Conservation (phyloP, 2,888 invertebrate species). For the Epistrophe eligans region DNA sequence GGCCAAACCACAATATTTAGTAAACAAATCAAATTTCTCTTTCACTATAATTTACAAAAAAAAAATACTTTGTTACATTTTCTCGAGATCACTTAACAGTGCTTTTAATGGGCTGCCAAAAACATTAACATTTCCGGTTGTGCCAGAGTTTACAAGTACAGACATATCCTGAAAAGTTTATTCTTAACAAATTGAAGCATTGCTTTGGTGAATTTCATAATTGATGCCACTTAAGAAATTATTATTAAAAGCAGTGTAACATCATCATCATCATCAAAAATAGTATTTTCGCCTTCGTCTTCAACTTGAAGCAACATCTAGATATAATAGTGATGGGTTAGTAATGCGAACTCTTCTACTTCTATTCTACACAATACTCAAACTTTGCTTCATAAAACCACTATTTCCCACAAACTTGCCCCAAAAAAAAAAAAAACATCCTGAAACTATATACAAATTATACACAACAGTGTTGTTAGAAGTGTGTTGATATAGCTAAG, state of each 20-base stretch:
- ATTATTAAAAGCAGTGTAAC: conserved; percentile 71
- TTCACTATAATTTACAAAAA: background rate
- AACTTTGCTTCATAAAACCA: conserved; percentile 55
- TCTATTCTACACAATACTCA: conserved; percentile 48
- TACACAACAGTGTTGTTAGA: conserved; percentile 33
- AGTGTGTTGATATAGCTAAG: conserved; percentile 7
- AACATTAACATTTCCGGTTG: conserved; percentile 48
- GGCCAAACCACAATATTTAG: background rate
- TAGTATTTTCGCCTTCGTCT: conserved; percentile 9
- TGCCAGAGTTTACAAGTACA: background rate
- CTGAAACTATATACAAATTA: conserved; percentile 32
- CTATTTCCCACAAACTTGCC: conserved; percentile 60
- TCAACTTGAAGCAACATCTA: background rate
- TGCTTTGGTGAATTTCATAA: conserved; percentile 59
- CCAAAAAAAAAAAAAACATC: conserved; percentile 37
- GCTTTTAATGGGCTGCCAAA: conserved; percentile 60
- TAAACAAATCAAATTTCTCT: background rate
- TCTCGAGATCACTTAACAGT: conserved; percentile 58
- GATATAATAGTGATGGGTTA: background rate
- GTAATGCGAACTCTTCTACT: conserved; percentile 8
- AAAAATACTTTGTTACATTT: conserved; percentile 35
- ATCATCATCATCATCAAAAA: conserved; percentile 40
- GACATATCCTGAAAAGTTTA: conserved; percentile 35
- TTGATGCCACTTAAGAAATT: conserved; percentile 74
- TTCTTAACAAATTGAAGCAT: conserved; percentile 58